phyloP scores from a whole-genome alignment of 2,888 invertebrate genomes.

The Pardosa pseudoannulata region DNA sequence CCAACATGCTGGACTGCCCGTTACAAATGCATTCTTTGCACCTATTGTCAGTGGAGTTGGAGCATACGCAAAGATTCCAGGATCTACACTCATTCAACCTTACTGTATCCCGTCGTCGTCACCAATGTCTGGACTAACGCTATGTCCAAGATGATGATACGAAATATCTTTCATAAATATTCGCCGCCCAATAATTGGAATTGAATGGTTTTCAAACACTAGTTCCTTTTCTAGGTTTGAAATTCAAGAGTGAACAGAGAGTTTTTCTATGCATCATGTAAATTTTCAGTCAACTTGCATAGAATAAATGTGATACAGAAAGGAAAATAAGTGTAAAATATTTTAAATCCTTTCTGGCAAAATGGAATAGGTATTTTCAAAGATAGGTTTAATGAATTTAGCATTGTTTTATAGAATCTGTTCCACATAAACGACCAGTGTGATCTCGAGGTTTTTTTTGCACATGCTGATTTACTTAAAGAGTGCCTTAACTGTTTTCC shows the following conservation, averaged over 20 bases:
- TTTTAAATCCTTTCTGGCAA: too few species aligned
- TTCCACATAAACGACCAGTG: too few species aligned
- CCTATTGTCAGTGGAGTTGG: constrained; percentile 39
- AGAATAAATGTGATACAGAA: too few species aligned
- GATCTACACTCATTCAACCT: constrained; percentile 51
- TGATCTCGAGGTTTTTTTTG: too few species aligned
- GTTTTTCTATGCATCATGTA: neutral
- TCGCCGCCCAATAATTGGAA: neutral
- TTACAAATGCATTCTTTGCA: constrained; percentile 60
- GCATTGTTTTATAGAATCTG: too few species aligned
- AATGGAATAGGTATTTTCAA: too few species aligned
- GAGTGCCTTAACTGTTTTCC: too few species aligned
- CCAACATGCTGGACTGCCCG: constrained; percentile 51
- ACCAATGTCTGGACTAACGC: constrained; percentile 55
- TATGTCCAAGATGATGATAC: constrained; percentile 67
- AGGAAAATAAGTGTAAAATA: too few species aligned
- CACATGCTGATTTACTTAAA: too few species aligned
- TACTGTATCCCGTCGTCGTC: constrained; percentile 62
- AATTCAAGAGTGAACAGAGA: neutral
- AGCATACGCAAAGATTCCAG: constrained; percentile 43
- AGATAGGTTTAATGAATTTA: too few species aligned
- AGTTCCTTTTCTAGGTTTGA: neutral
- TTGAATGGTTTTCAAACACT: neutral
- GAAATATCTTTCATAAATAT: neutral
- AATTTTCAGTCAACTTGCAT: too few species aligned